A percentile compares a stretch with the other conserved stretches of the same genome.
Evolutionary conservation across 2,797 vertebrate species (phyloP).

Genomic region (Phalloptychus januarius): DNA sequence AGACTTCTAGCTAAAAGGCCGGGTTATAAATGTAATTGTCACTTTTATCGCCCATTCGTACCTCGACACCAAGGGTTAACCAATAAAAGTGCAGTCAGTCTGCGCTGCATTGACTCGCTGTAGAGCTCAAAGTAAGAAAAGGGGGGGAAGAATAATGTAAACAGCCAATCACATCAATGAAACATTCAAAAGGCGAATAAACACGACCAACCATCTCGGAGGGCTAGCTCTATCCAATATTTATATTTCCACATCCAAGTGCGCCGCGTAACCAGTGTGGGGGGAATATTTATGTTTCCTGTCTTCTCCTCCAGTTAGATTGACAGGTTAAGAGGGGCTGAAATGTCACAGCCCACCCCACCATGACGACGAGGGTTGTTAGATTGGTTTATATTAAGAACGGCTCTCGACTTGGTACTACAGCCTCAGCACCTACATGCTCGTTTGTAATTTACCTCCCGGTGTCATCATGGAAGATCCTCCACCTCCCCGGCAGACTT

Average conservation of each 20-base stretch:
- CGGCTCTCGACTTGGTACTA: slow-evolving; percentile 24
- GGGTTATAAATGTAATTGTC: background rate
- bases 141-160: slow-evolving; percentile 32
- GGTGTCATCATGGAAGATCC: slow-evolving; percentile 66
- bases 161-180: slow-evolving; percentile 69
- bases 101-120: background rate
- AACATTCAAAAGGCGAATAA: slow-evolving; percentile 73
- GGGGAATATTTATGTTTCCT: slow-evolving; percentile 65
- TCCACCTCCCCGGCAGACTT: slow-evolving; percentile 64
- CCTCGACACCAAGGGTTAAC: background rate
- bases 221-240: slow-evolving; percentile 65
- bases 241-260: slow-evolving; percentile 63
- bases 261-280: slow-evolving; percentile 35
- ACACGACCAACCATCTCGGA: slow-evolving; percentile 60
- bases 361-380: slow-evolving; percentile 32
- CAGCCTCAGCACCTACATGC: slow-evolving; percentile 28
- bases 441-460: slow-evolving; percentile 70
- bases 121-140: background rate
- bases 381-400: slow-evolving; percentile 53
- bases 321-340: slow-evolving; percentile 51
- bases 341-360: slow-evolving; percentile 45
- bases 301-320: slow-evolving; percentile 63
- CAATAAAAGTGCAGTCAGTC: background rate
- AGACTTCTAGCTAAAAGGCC: background rate
- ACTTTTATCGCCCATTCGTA: background rate